These are phyloP conservation scores for Porites lobata DNA, from an alignment of 92 coral and sea anemone genomes.

Conservation along the genomic window DNA sequence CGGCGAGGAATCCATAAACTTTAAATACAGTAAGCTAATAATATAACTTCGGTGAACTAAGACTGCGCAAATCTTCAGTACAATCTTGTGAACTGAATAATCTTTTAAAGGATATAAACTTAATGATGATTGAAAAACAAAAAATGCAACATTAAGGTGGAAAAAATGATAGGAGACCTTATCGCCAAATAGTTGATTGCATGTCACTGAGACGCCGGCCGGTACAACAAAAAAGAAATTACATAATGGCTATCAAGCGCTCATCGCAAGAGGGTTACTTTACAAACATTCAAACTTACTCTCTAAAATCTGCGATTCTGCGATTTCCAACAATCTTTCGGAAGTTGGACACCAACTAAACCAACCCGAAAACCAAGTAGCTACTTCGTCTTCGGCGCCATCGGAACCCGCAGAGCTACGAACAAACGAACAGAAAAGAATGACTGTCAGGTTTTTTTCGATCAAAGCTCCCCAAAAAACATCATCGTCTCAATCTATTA, in stretches of 20 bases:
- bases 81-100: too few species aligned
- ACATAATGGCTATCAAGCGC: not conserved
- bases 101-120: not conserved
- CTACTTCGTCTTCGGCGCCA: not conserved
- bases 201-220: not conserved
- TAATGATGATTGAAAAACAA: not conserved
- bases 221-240: not conserved
- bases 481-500: not conserved
- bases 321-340: slow-evolving; percentile 80
- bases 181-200: not conserved
- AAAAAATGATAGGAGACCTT: not conserved
- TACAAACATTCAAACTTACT: slow-evolving; percentile 59
- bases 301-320: slow-evolving; percentile 86
- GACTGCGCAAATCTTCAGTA: too few species aligned
- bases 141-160: not conserved
- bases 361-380: slow-evolving; percentile 71
- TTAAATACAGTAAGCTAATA: too few species aligned
- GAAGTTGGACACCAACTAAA: slow-evolving; percentile 98
- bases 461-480: not conserved
- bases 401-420: slow-evolving; percentile 3
- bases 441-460: not conserved
- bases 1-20: too few species aligned
- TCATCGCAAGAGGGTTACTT: not conserved
- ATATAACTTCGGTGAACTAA: too few species aligned
- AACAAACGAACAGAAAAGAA: not conserved